Conservation (phyloP, 2,113 vertebrate species). For the Australoheros scitulus region DNA sequence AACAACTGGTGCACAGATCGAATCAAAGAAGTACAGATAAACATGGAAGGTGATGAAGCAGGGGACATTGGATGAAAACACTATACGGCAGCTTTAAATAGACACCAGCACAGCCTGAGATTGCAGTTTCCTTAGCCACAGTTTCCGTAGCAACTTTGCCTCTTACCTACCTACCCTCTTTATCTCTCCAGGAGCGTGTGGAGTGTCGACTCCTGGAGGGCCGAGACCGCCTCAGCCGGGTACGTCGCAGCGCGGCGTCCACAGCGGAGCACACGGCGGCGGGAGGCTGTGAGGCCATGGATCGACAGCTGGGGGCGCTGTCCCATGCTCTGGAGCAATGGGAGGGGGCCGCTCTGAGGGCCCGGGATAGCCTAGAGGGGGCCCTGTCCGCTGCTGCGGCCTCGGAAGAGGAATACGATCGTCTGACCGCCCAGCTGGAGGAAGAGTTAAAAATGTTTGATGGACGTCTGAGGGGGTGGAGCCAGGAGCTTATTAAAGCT, state of each 20-base stretch:
- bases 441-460: slow-evolving; percentile 81
- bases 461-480: slow-evolving; percentile 81
- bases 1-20: slow-evolving; percentile 3
- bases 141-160: slow-evolving; percentile 89
- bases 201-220: slow-evolving; percentile 88
- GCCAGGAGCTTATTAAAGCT: slow-evolving; percentile 79
- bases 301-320: slow-evolving; percentile 89
- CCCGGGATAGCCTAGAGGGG: slow-evolving; percentile 82
- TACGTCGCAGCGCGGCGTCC: slow-evolving; percentile 82
- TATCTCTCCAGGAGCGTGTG: slow-evolving; percentile 87
- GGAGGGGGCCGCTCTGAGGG: slow-evolving; percentile 86
- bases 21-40: slow-evolving; percentile 14
- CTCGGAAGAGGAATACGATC: slow-evolving; percentile 86
- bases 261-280: slow-evolving; percentile 85
- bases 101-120: slow-evolving; percentile 28
- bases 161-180: slow-evolving; percentile 14
- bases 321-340: slow-evolving; percentile 91
- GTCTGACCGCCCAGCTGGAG: slow-evolving; percentile 83
- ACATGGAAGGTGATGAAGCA: slow-evolving; percentile 2
- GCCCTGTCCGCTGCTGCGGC: slow-evolving; percentile 83
- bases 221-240: slow-evolving; percentile 85
- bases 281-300: slow-evolving; percentile 86
- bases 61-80: neutral
- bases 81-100: slow-evolving; percentile 64
- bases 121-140: slow-evolving; percentile 62